Conservation (phyloP, 2,113 vertebrate genomes). For the Budorcas taxicolor region DNA sequence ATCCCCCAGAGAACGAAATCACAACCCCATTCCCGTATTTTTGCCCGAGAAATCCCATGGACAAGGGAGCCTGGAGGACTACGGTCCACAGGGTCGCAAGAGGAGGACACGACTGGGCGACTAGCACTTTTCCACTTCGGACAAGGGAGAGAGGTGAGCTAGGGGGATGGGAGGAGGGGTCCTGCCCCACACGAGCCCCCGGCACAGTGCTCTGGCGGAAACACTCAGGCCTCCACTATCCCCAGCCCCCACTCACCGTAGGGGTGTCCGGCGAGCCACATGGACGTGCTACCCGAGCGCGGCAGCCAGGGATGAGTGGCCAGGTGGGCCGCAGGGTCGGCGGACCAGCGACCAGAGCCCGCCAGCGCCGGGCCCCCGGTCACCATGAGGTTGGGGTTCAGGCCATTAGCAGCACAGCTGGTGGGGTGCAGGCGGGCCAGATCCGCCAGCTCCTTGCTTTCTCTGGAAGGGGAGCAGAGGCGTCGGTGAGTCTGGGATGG, state of each 20-base stretch:
- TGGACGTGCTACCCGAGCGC: conserved; percentile 89
- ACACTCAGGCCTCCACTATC: too few relatives aligned
- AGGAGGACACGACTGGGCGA: accelerated
- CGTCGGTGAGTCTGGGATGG: accelerated
- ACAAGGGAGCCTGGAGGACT: background rate
- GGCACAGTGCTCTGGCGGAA: accelerated
- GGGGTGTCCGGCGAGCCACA: conserved; percentile 91
- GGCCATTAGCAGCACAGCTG: conserved; percentile 82
- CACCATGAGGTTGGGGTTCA: conserved; percentile 98
- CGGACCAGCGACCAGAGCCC: conserved; percentile 89
- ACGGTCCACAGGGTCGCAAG: background rate
- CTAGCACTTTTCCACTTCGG: background rate
- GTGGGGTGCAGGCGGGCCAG: conserved; percentile 90
- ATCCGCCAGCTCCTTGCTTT: conserved; percentile 94
- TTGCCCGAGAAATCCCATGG: background rate
- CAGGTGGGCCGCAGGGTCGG: conserved; percentile 89
- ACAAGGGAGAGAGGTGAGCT: accelerated
- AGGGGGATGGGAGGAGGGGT: accelerated
- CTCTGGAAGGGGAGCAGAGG: conserved; percentile 77
- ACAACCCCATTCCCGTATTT: background rate
- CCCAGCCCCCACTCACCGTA: conserved; percentile 82
- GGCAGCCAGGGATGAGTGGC: conserved; percentile 93
- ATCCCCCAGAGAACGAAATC: background rate
- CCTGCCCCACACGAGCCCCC: accelerated
- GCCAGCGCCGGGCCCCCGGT: conserved; percentile 88